Conservation (phyloP, 2,888 invertebrate species). For the Mayetiola destructor region DNA sequence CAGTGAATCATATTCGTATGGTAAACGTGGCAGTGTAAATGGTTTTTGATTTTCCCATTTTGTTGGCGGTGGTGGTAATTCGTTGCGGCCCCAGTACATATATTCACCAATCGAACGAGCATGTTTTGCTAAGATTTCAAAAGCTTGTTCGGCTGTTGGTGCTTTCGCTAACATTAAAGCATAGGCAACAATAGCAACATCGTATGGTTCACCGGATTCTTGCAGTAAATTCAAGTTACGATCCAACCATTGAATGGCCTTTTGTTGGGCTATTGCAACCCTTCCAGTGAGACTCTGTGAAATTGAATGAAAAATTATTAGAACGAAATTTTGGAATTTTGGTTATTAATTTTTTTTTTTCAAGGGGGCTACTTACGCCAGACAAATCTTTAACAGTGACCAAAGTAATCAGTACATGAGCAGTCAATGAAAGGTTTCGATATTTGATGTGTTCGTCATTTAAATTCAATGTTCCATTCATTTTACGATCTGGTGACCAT, state of each 20-base stretch:
- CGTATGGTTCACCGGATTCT: constrained; percentile 60
- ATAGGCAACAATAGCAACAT: constrained; percentile 78
- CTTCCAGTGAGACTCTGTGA: constrained; percentile 52
- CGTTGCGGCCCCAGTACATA: constrained; percentile 72
- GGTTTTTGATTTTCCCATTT: constrained; percentile 86
- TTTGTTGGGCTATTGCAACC: constrained; percentile 59
- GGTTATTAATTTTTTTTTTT: neutral
- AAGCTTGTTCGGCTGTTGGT: constrained; percentile 73
- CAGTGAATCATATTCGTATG: constrained; percentile 76
- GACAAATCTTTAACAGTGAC: constrained; percentile 68
- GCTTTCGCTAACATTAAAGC: constrained; percentile 72
- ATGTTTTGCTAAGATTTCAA: constrained; percentile 50
- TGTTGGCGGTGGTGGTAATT: constrained; percentile 64
- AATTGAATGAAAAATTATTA: constrained; percentile 10
- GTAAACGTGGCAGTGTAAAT: constrained; percentile 72
- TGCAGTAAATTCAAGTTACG: constrained; percentile 61
- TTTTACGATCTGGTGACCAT: constrained; percentile 77
- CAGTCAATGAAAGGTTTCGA: constrained; percentile 78
- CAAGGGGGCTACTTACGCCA: constrained; percentile 38
- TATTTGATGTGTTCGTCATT: constrained; percentile 41
- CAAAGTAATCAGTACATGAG: constrained; percentile 81
- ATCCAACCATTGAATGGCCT: constrained; percentile 68
- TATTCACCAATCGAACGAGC: constrained; percentile 60
- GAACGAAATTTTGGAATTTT: neutral
- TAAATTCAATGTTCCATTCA: constrained; percentile 56